Conservation (phyloP, 1,140 invertebrate species). For the Papilio dardanus region DNA sequence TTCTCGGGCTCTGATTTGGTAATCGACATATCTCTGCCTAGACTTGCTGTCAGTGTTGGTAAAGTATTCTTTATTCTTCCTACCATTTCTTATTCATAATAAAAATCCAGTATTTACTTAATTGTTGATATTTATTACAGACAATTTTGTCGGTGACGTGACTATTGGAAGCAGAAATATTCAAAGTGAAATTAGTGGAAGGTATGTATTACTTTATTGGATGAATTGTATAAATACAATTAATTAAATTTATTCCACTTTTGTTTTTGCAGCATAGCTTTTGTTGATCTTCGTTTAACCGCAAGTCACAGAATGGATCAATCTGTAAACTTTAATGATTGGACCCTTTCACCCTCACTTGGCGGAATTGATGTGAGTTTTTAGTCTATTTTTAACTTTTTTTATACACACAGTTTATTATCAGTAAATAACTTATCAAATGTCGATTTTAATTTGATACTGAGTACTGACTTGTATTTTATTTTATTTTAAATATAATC, state of each 20-base stretch:
- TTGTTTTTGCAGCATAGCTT: constrained; percentile 44
- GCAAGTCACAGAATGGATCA: constrained; percentile 50
- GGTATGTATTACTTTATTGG: constrained; percentile 40
- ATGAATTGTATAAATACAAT: too few relatives aligned
- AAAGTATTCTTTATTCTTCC: constrained; percentile 33
- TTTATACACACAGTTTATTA: neutral
- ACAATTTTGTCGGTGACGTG: constrained; percentile 34
- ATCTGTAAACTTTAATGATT: constrained; percentile 47
- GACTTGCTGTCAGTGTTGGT: constrained; percentile 51
- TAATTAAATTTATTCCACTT: neutral
- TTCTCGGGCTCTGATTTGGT: constrained; percentile 47
- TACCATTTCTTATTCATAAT: too few relatives aligned
- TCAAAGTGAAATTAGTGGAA: constrained; percentile 37
- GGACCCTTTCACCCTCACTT: constrained; percentile 45
- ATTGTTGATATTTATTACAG: constrained; percentile 40
- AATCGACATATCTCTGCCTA: constrained; percentile 55
- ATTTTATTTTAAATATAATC: too few relatives aligned
- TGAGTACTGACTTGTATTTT: too few relatives aligned
- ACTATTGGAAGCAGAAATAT: constrained; percentile 41
- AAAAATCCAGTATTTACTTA: neutral
- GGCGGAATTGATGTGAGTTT: constrained; percentile 49
- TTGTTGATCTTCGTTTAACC: constrained; percentile 46
- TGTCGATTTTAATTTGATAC: neutral
- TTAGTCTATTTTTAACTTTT: neutral
- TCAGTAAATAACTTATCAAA: neutral